These are phyloP conservation scores for Acanthurus leucopareius DNA, from an alignment of 2,797 vertebrate genomes.

Conservation along the genomic window DNA sequence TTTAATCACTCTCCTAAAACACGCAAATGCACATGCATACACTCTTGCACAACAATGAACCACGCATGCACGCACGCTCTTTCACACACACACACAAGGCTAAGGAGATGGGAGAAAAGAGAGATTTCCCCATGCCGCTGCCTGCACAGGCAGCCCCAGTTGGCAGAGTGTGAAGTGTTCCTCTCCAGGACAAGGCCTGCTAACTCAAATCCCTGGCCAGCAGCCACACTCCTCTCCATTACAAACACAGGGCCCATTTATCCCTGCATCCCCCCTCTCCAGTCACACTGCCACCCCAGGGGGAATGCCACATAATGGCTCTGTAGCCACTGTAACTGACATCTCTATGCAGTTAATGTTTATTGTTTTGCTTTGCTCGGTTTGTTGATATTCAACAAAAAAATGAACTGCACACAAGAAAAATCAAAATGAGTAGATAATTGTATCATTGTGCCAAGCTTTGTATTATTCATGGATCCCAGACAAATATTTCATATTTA, in stretches of 20 bases:
- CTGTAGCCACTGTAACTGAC: conserved; percentile 76
- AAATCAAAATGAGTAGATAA: conserved; percentile 58
- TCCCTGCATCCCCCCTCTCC: conserved; percentile 60
- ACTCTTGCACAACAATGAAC: conserved; percentile 24
- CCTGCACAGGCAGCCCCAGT: conserved; percentile 78
- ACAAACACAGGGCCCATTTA: conserved; percentile 85
- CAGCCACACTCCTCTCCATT: conserved; percentile 83
- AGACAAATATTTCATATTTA: conserved; percentile 71
- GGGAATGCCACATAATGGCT: conserved; percentile 77
- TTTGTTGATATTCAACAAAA: conserved; percentile 70
- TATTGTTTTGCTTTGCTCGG: conserved; percentile 70
- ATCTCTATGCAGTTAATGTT: conserved; percentile 79
- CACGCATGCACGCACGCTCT: conserved; percentile 14
- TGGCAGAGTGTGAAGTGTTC: conserved; percentile 83
- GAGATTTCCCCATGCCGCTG: conserved; percentile 74
- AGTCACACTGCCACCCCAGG: conserved; percentile 72
- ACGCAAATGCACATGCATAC: conserved; percentile 52
- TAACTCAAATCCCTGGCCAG: conserved; percentile 84
- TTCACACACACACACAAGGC: conserved; percentile 45
- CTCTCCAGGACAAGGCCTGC: conserved; percentile 83
- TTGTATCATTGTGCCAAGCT: conserved; percentile 56
- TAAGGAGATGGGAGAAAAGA: conserved; percentile 63
- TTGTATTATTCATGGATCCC: conserved; percentile 61
- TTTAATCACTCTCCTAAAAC: conserved; percentile 74
- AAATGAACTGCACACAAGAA: conserved; percentile 42